phyloP scores from a whole-genome alignment of 1,140 invertebrate species.

The Drosophila kepulauana region DNA sequence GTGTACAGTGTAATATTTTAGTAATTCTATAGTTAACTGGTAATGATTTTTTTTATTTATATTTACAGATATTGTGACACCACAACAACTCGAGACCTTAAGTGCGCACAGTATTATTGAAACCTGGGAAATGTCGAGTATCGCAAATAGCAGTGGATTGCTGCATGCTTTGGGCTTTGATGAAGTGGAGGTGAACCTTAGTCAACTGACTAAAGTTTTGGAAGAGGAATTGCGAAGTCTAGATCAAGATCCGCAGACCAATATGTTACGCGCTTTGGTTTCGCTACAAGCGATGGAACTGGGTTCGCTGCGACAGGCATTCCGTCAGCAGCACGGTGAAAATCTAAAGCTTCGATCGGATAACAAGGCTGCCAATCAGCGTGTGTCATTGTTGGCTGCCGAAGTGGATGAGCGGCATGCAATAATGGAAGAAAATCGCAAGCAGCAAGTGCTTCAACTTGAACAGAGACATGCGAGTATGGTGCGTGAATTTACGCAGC shows the following conservation, averaged over 20 bases:
- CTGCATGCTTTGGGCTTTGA: slow-evolving; percentile 90
- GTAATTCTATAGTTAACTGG: background rate
- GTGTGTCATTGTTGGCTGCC: slow-evolving; percentile 91
- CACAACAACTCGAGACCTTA: slow-evolving; percentile 78
- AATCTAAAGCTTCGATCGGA: slow-evolving; percentile 92
- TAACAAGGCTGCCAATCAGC: slow-evolving; percentile 92
- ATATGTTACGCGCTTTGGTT: slow-evolving; percentile 86
- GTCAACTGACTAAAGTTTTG: slow-evolving; percentile 89
- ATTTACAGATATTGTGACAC: slow-evolving; percentile 69
- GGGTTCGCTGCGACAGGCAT: slow-evolving; percentile 86
- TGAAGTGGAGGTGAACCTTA: slow-evolving; percentile 87
- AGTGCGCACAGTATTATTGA: slow-evolving; percentile 87
- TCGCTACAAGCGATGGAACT: slow-evolving; percentile 88
- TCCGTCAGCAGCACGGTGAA: slow-evolving; percentile 89
- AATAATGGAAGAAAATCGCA: slow-evolving; percentile 90
- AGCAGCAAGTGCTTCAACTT: slow-evolving; percentile 87
- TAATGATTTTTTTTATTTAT: slow-evolving; percentile 13
- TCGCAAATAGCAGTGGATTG: slow-evolving; percentile 87
- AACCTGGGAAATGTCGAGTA: slow-evolving; percentile 90
- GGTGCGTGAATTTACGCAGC: slow-evolving; percentile 88
- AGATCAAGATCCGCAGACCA: slow-evolving; percentile 65
- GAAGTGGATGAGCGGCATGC: slow-evolving; percentile 96
- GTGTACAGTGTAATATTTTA: slow-evolving; percentile 34
- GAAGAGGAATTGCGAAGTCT: slow-evolving; percentile 88
- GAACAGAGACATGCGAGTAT: slow-evolving; percentile 92